Evolutionary conservation across 2,888 invertebrate genomes (phyloP).

Genomic region (Dyspetes luteomarginatus): DNA sequence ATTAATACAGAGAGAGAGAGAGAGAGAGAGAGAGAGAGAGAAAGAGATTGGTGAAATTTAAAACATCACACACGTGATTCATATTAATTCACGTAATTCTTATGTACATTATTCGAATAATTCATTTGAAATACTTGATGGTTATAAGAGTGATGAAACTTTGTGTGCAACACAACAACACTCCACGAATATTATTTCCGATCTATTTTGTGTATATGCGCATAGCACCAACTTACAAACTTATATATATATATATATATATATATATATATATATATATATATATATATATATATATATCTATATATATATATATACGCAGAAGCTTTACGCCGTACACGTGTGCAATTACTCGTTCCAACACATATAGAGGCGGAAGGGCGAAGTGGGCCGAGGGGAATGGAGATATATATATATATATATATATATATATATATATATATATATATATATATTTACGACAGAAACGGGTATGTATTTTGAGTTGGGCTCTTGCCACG

Average conservation of each 20-base stretch:
- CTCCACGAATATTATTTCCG: too few species aligned
- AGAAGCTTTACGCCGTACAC: slow-evolving; percentile 26
- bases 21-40: slow-evolving; percentile 3
- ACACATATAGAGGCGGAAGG: slow-evolving; percentile 7
- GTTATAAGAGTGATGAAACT: too few species aligned
- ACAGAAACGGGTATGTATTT: slow-evolving; percentile 23
- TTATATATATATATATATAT: too few species aligned
- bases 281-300: background rate
- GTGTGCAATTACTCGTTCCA: slow-evolving; percentile 23
- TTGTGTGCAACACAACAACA: too few species aligned
- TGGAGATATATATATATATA: too few species aligned
- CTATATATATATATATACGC: background rate
- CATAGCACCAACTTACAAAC: too few species aligned
- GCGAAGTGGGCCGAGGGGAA: background rate
- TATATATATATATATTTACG: background rate
- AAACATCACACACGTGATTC: too few species aligned
- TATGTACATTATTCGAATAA: too few species aligned
- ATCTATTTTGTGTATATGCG: too few species aligned
- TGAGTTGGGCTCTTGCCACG: slow-evolving; percentile 48
- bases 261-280: background rate
- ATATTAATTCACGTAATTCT: too few species aligned
- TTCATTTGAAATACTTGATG: too few species aligned
- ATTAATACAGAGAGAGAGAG: background rate
- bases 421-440: background rate
- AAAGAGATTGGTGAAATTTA: background rate